Evolutionary conservation across 2,797 vertebrate genomes (phyloP), one percentile per base, ranked within the genome.

Genomic region (Enteromius treurensis): DNA sequence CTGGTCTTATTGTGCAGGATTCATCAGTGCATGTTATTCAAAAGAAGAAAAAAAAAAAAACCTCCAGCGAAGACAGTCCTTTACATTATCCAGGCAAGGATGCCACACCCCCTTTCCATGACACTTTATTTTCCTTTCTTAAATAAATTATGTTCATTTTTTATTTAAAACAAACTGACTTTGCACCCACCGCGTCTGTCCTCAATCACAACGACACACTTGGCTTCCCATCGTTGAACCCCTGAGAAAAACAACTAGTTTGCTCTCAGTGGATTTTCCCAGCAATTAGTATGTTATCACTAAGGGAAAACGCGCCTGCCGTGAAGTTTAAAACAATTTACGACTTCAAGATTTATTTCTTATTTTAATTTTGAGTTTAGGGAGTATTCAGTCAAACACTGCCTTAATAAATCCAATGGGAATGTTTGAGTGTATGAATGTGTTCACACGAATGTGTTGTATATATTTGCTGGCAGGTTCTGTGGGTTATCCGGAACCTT

Each of bases 391-490:
- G 26, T 34, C 40, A 53, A 40, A 77, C 32, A 70, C 32, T 69
- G 40, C 37, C 49, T 32, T 64, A 62, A 67, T 67, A 58, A 58
- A 75, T 42, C 26, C 21, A 70, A 8, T 3, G 9, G 34, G 47
- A 80, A 11, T 79, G 14, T 11, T 17, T 9, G 21, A 37, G 58
- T 51, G 32, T 23, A 23, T 15, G 0, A 79, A 68, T 68, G 47
- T 68, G 2, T 51, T 40, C 4, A 42, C 6, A 55, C 3, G 1
- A 55, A 69, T 80, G 34, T 45, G 21, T 53, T 65, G 21, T 26
- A 53, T 79, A n/a, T 80, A 70, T 70, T 58, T 70, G 67, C 67
- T 70, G 51, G 23, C 23, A 62, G 37, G 55, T 77, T 77, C 23
- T 32, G 23, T 17, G 23, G 37, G 53, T 62, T 37, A 37, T 49